These are phyloP conservation scores for Vulpes lagopus DNA, from an alignment of 2,113 vertebrate species.

Conservation along the genomic window DNA sequence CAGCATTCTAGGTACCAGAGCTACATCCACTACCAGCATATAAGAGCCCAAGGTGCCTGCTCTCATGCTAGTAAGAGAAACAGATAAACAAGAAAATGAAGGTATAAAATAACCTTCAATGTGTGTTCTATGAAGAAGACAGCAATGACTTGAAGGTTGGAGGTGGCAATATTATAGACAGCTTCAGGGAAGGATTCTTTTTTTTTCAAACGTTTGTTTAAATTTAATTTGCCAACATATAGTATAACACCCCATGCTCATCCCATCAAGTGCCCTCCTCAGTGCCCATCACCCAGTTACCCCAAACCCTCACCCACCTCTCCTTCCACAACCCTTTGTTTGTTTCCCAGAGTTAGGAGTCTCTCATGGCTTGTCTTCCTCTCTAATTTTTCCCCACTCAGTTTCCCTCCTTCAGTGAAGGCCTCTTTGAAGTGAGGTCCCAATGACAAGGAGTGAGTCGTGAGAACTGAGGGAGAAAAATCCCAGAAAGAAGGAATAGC, in stretches of 20 bases:
- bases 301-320: no score
- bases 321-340: no score
- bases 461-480: background rate
- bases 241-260: no score
- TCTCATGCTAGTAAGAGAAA: background rate
- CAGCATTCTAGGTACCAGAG: background rate
- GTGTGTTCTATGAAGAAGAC: background rate
- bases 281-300: no score
- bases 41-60: background rate
- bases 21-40: background rate
- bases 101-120: background rate
- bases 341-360: no score
- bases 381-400: no score
- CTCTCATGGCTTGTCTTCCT: no score
- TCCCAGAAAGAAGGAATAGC: constrained; percentile 1
- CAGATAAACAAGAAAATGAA: background rate
- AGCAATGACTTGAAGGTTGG: background rate
- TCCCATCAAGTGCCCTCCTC: no score
- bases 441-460: background rate
- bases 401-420: background rate
- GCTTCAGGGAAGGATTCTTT: background rate
- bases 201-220: no score
- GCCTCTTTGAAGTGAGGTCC: background rate
- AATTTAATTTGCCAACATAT: no score
- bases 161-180: background rate